phyloP scores from a whole-genome alignment of 2,888 invertebrate species.

The Cyclophora albipunctata region DNA sequence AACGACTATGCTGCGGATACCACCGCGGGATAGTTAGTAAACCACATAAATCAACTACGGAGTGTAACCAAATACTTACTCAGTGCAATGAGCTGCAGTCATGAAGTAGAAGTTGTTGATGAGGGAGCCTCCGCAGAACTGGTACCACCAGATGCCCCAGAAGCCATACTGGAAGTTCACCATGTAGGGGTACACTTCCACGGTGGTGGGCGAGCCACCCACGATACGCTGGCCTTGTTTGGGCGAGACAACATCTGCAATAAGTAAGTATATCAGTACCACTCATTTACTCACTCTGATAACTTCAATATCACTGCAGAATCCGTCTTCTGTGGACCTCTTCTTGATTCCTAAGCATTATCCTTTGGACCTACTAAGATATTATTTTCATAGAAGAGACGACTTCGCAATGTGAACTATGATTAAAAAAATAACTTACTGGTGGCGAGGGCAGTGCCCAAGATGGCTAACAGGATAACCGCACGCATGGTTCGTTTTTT shows the following conservation, averaged over 20 bases:
- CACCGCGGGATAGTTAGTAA: too few relatives aligned
- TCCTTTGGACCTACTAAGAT: neutral
- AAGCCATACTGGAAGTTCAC: conserved; percentile 36
- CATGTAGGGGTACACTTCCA: conserved; percentile 45
- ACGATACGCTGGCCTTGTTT: conserved; percentile 34
- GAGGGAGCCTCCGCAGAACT: conserved; percentile 41
- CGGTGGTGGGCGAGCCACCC: conserved; percentile 34
- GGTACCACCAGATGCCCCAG: conserved; percentile 31
- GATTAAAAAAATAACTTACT: neutral
- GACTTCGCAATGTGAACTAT: neutral
- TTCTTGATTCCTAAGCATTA: neutral
- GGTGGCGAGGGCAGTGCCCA: conserved; percentile 2
- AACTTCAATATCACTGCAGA: neutral
- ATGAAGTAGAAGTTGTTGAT: conserved; percentile 31
- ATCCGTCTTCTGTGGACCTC: neutral
- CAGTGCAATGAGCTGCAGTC: conserved; percentile 48
- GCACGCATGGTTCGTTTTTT: conserved; percentile 9
- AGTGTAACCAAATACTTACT: conserved; percentile 28
- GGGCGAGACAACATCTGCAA: conserved; percentile 11
- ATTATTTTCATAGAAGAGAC: neutral
- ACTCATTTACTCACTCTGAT: neutral
- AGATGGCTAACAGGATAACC: conserved; percentile 13
- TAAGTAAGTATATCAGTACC: neutral
- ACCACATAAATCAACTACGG: too few relatives aligned
- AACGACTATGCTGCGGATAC: too few relatives aligned